Evolutionary conservation across 2,797 vertebrate species (phyloP), one percentile per base, ranked within the genome.

Genomic region (Furcifer pardalis): DNA sequence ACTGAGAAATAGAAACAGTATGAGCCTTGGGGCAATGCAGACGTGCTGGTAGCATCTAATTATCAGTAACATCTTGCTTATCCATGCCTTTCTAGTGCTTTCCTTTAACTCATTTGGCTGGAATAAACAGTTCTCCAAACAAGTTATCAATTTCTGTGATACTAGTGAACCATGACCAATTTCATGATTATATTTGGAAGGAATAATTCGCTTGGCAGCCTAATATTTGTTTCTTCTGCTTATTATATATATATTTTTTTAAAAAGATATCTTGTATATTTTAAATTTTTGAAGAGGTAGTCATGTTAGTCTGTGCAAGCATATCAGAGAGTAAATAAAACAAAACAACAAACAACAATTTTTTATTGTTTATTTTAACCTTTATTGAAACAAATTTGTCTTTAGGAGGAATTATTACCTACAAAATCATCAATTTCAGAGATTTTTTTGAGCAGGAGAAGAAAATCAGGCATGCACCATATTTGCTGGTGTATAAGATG

Each of bases 111-210:
- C 40, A 46, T 25, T n/a, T 2, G 6, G 23, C 75, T 44, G 46
- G 59, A 75, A 46, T 19, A 75, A 74, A 49, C 23, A 17, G 30
- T 75, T 63, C 37, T 60, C n/a, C 13, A 19, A 63, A 1, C 71
- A 82, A 75, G 13, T 37, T 10, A 49, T 9, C 1, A 3, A 49
- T 65, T 44, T 63, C 59, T 75, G 1, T 79, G 83, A 66, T 66
- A 44, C 60, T 85, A 40, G 35, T 75, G 69, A 80, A 44, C 44
- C 60, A 79, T 85, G 69, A 73, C 44, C 73, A 79, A 74, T 2
- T 52, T 72, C 77, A 74, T 35, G 68, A 30, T 63, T 65, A 80
- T 85, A 74, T 63, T 25, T 65, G 44, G 44, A 74, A 73, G 52
- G 44, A 49, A 66, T 85, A 74, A 74, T 40, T 74, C 35, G 56